phyloP scores from a whole-genome alignment of 2,113 vertebrate species.

The Osmerus mordax region DNA sequence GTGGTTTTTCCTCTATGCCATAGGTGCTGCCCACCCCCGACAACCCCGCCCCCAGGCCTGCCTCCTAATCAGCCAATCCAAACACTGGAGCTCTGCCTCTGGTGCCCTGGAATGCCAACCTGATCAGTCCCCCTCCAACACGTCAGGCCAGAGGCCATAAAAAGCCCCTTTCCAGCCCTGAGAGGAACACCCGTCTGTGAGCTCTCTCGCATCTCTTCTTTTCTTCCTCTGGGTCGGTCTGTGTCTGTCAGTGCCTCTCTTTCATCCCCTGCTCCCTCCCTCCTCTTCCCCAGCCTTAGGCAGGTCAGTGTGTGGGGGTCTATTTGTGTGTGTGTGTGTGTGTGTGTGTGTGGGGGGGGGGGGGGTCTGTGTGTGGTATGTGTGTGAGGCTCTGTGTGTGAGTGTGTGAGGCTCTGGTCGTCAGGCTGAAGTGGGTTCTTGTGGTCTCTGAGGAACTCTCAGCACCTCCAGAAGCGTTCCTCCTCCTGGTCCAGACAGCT shows the following conservation, averaged over 20 bases:
- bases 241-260: not conserved
- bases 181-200: too few species aligned
- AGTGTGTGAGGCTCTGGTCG: not conserved
- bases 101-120: too few species aligned
- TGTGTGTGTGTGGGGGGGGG: not conserved
- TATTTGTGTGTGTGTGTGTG: not conserved
- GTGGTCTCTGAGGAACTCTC: not conserved
- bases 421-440: not conserved
- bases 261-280: not conserved
- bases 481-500: not conserved
- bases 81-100: too few species aligned
- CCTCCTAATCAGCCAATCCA: conserved; percentile 1
- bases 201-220: too few species aligned
- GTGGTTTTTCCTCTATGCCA: conserved; percentile 26
- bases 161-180: too few species aligned
- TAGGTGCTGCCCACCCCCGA: not conserved
- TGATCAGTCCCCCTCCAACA: too few species aligned
- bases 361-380: too few species aligned
- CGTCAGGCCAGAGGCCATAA: too few species aligned
- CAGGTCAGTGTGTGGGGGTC: not conserved
- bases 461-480: not conserved
- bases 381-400: not conserved
- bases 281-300: not conserved
- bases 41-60: not conserved
- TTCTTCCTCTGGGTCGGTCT: too few species aligned